Base-by-base conservation (phyloP, 2,113 vertebrate genomes). In the Macrotus californicus region DNA sequence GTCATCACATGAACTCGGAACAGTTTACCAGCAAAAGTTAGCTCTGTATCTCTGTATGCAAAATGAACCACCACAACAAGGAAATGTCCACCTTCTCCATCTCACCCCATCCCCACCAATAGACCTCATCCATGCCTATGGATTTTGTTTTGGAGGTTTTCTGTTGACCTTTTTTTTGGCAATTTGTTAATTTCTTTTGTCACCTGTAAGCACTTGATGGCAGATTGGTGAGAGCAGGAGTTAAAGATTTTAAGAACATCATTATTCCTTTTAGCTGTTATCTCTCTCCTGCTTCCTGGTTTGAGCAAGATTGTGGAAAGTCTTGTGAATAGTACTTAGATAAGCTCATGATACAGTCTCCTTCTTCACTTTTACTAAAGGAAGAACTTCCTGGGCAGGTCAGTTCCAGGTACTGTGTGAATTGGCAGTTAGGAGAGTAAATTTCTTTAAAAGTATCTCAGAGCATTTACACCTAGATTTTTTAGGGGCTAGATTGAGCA, bases 191-290 rank as follows among this genome's bases (percentile, higher is more conserved):
- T 64, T 90, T 93, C 39, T 64, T 56, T 75, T 69, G 31, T 88
- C 67, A 84, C 48, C 50, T 97, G 64, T 83, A 96, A 93, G 67
- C 48, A 75, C 41, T 83, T 89, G 73, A 79, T 82, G 73, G 83
- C 56, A 83, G 36, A 85, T 72, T 61, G 87, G 26, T 86, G 72
- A 93, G 36, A 69, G 31, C n/a, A 93, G 81, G 77, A 93, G 89
- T 85, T 94, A 41, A 87, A 93, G 22, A 8, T 91, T 91, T 93
- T 82, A 87, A 70, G 85, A 59, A 59, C 36, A 34, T 75, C 80
- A 7, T 90, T 75, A 52, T 82, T 91, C 39, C 77, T 82, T 97
- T 82, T 83, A 66, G 56, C 56, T 82, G 85, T 41, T 22, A 21
- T n/a, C n/a, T 64, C 21, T 31, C 26, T 56, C 18, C n/a, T 91